Evolutionary conservation across 2,113 vertebrate genomes (phyloP), one percentile per base, ranked within the genome.

Genomic region (Phalacrocorax pelagicus): DNA sequence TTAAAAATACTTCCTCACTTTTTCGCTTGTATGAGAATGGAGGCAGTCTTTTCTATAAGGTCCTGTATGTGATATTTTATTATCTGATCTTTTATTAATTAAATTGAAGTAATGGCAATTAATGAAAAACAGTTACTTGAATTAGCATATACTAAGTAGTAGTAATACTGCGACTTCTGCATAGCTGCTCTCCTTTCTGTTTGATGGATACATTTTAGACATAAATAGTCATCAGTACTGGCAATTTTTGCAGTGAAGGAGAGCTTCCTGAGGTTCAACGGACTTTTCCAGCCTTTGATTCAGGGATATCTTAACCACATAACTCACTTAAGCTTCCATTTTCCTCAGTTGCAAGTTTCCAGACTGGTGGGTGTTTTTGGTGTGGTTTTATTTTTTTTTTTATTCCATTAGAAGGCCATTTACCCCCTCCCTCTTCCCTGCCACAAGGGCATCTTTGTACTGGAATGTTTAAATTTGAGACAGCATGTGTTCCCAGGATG

Each of bases 381-480:
- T 38, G 38, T 38, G 38, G 38, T 38, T 38, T 38, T 38, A 38
- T 38, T 44, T 44, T 44, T 44, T 42, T 15, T 44, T 44, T 55
- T 40, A 12, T 4, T 49, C 24, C 0, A 20, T n/a, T 27, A 51
- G 46, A 61, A 62, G 8, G 16, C 8, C 11, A 27, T 91, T 58
- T 81, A 61, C 38, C 8, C 6, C 4, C 7, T 62, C 24, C 12
- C 8, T 63, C 46, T 54, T 75, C 66, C 29, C 15, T 36, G 10
- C 11, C 42, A 73, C 30, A 97, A 96, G 94, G 81, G 13, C 51
- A 61, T 47, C 52, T 93, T 92, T 94, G 36, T 77, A 71, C 59
- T 14, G 51, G 15, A 90, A 92, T 44, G 15, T 78, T 88, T 94
- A 58, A 46, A 8, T 79, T 96, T 96, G 87, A 95, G 88, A 63